These are phyloP conservation scores for Etheostoma nigrum DNA, from an alignment of 2,797 vertebrate genomes.

Conservation along the genomic window DNA sequence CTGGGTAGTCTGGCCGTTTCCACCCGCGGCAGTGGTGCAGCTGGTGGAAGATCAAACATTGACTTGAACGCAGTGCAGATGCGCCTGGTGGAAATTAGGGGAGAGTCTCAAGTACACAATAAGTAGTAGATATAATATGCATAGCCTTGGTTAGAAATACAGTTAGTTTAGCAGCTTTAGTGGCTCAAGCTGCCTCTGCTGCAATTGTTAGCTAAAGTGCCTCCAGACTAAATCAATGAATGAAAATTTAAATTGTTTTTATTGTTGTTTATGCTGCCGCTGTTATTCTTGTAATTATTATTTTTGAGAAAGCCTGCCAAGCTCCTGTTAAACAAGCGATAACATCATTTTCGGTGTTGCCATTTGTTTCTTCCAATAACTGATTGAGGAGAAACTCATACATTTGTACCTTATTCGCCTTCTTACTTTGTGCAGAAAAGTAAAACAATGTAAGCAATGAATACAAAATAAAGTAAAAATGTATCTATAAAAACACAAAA, in stretches of 20 bases:
- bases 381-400: background rate
- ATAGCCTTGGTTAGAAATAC: background rate
- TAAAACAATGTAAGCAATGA: background rate
- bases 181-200: background rate
- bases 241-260: background rate
- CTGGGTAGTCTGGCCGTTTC: too few relatives aligned
- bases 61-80: too few relatives aligned
- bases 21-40: too few relatives aligned
- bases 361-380: background rate
- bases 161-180: background rate
- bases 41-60: too few relatives aligned
- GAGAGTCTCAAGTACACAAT: background rate
- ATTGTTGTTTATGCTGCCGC: background rate
- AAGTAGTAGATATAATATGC: background rate
- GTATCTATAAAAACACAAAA: background rate
- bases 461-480: too few relatives aligned
- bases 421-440: too few relatives aligned
- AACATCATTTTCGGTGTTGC: background rate
- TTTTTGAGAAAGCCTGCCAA: background rate
- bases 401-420: too few relatives aligned
- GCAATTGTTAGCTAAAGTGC: background rate
- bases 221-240: background rate
- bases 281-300: background rate
- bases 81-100: too few relatives aligned
- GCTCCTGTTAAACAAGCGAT: background rate